phyloP scores from a whole-genome alignment of 1,140 invertebrate genomes.

The Muscidifurax raptorellus region DNA sequence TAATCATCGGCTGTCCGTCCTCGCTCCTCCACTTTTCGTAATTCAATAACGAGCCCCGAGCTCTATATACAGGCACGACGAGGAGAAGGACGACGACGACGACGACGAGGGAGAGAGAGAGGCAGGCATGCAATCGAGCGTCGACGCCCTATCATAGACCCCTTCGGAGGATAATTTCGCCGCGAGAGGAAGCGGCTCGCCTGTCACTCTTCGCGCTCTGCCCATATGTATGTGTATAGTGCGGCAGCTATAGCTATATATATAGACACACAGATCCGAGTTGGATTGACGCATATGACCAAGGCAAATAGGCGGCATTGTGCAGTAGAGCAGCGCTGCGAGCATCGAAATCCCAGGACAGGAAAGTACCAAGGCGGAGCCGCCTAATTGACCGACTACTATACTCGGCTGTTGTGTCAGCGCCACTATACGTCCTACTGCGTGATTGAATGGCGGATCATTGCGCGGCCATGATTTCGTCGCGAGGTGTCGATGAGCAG shows the following conservation, averaged over 20 bases:
- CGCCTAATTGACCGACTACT: background rate
- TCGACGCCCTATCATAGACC: background rate
- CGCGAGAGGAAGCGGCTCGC: background rate
- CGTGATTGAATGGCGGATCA: slow-evolving; percentile 4
- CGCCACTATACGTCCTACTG: background rate
- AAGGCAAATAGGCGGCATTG: background rate
- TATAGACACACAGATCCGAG: background rate
- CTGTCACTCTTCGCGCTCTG: background rate
- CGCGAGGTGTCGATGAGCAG: background rate
- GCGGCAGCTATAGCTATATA: too few relatives aligned
- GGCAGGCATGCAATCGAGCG: background rate
- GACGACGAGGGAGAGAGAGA: too few relatives aligned
- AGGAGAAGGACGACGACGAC: too few relatives aligned
- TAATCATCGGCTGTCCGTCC: slow-evolving; percentile 22
- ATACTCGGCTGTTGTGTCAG: background rate
- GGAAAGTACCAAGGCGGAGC: background rate
- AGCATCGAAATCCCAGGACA: background rate
- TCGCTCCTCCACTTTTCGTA: slow-evolving; percentile 32
- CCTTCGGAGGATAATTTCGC: background rate
- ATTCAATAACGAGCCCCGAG: slow-evolving; percentile 18
- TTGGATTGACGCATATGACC: background rate
- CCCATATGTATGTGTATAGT: too few relatives aligned
- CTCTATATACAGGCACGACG: background rate
- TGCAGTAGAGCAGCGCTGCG: too few relatives aligned
- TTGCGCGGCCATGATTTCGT: background rate